phyloP scores from a whole-genome alignment of 1,140 invertebrate genomes.

The Maniola jurtina region DNA sequence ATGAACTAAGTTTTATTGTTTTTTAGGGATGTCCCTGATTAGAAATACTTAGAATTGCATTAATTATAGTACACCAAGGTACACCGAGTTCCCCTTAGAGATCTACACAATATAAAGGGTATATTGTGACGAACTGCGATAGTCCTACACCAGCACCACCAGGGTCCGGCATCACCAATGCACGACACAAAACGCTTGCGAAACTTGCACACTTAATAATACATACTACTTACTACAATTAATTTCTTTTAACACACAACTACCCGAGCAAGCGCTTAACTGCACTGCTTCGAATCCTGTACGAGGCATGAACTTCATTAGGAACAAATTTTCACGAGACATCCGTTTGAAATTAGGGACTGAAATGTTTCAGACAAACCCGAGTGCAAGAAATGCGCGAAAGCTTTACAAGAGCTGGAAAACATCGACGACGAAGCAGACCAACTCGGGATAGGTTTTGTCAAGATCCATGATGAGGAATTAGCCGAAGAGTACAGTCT shows the following conservation, averaged over 20 bases:
- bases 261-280: constrained; percentile 64
- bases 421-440: constrained; percentile 98
- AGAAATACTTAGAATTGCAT: constrained; percentile 21
- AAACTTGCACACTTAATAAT: constrained; percentile 40
- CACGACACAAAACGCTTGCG: constrained; percentile 63
- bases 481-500: constrained; percentile 96
- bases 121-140: constrained; percentile 21
- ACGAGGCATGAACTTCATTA: constrained; percentile 53
- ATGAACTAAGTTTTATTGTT: constrained; percentile 27
- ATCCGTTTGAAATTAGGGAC: constrained; percentile 15
- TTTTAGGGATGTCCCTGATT: constrained; percentile 24
- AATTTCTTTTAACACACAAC: constrained; percentile 62
- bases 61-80: constrained; percentile 15
- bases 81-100: constrained; percentile 15
- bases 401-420: constrained; percentile 93
- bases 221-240: constrained; percentile 42
- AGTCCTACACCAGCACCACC: constrained; percentile 24
- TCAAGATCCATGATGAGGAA: constrained; percentile 95
- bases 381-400: constrained; percentile 94
- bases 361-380: constrained; percentile 87
- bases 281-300: constrained; percentile 65
- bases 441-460: constrained; percentile 95
- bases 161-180: constrained; percentile 37
- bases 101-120: constrained; percentile 15
- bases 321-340: constrained; percentile 11